Conservation (phyloP, 2,888 invertebrate species). For the Mesorhabditis belari region DNA sequence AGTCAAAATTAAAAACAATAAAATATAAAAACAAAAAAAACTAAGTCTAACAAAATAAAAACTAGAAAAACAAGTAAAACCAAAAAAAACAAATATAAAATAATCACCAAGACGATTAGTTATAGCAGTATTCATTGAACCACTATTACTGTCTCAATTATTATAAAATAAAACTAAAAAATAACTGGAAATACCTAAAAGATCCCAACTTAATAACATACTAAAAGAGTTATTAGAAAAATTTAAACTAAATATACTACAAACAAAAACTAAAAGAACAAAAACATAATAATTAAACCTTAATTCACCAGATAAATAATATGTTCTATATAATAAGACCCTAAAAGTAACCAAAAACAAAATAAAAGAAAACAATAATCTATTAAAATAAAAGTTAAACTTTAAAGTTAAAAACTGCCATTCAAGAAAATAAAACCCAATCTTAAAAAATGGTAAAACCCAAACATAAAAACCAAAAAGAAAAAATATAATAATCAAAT, state of each 20-base stretch:
- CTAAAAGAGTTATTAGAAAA: conserved; percentile 34
- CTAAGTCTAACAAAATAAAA: conserved; percentile 53
- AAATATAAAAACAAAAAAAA: conserved; percentile 24
- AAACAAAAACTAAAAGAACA: conserved; percentile 31
- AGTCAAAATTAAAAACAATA: conserved; percentile 58
- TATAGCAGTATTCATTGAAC: conserved; percentile 65
- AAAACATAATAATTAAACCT: conserved; percentile 39
- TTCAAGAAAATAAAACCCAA: conserved; percentile 60
- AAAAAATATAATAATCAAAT: conserved; percentile 28
- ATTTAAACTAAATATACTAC: conserved; percentile 33
- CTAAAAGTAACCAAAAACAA: conserved; percentile 31
- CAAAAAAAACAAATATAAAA: conserved; percentile 59
- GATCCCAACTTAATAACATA: conserved; percentile 31
- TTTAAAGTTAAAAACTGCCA: conserved; percentile 33
- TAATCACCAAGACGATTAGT: conserved; percentile 72
- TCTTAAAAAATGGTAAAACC: conserved; percentile 52
- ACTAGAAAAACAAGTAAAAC: conserved; percentile 58
- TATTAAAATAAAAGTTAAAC: conserved; percentile 39
- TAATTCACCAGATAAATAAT: conserved; percentile 30
- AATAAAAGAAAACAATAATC: conserved; percentile 37
- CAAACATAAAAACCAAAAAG: conserved; percentile 14
- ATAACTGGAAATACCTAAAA: conserved; percentile 32
- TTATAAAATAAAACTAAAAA: conserved; percentile 35
- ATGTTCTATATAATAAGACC: conserved; percentile 31
- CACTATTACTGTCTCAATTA: conserved; percentile 39